phyloP scores from a whole-genome alignment of 2,888 invertebrate species.

The Drosophila macrothrix region DNA sequence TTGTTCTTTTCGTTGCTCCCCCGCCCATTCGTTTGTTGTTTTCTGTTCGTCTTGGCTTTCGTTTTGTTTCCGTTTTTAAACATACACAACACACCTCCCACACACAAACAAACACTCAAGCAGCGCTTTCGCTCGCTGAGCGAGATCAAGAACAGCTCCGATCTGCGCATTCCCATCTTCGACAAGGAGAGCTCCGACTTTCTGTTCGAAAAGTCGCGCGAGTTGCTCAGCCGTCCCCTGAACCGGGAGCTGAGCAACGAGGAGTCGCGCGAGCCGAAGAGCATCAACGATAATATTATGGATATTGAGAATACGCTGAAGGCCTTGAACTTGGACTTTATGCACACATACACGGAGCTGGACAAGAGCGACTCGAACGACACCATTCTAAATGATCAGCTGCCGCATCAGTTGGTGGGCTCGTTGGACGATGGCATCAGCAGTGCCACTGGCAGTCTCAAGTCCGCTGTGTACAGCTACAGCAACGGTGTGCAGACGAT shows the following conservation, averaged over 20 bases:
- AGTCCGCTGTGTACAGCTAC: constrained; percentile 82
- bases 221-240: constrained; percentile 88
- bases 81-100: constrained; percentile 21
- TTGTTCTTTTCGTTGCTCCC: constrained; percentile 44
- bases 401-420: constrained; percentile 76
- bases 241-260: constrained; percentile 67
- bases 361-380: constrained; percentile 85
- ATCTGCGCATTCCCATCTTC: constrained; percentile 88
- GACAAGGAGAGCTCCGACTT: constrained; percentile 91
- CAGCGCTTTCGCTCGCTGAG: constrained; percentile 86
- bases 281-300: constrained; percentile 84
- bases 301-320: constrained; percentile 85
- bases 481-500: constrained; percentile 82
- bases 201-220: constrained; percentile 90
- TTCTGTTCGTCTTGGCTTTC: constrained; percentile 40
- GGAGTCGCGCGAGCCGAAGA: constrained; percentile 71
- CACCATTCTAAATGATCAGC: constrained; percentile 84
- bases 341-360: constrained; percentile 85
- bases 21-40: constrained; percentile 38
- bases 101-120: constrained; percentile 48
- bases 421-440: constrained; percentile 83
- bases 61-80: constrained; percentile 45
- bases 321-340: constrained; percentile 85
- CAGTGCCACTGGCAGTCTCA: constrained; percentile 83
- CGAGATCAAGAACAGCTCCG: constrained; percentile 86